These are phyloP conservation scores for Hetaerina americana DNA, from an alignment of 1,140 invertebrate genomes.

Conservation along the genomic window DNA sequence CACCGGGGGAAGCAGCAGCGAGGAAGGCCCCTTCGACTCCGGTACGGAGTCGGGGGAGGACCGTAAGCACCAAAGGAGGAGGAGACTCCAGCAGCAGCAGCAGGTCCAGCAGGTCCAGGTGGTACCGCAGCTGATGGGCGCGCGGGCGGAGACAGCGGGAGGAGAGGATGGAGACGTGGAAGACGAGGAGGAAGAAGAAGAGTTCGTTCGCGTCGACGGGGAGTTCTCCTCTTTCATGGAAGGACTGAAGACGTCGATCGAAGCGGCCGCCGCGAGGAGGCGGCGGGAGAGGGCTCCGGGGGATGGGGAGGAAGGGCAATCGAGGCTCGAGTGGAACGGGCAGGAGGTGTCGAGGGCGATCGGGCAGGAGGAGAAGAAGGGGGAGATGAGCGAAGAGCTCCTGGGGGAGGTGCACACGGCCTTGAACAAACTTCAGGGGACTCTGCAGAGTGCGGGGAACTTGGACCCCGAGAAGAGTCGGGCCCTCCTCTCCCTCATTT, in stretches of 20 bases:
- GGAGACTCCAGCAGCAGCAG: not conserved
- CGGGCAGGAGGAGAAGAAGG: constrained; percentile 19
- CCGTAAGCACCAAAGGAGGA: constrained; percentile 22
- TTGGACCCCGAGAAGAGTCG: constrained; percentile 39
- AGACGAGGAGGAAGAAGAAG: constrained; percentile 72
- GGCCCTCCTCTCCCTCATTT: constrained; percentile 57
- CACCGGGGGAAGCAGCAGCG: constrained; percentile 17
- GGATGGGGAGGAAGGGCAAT: constrained; percentile 21
- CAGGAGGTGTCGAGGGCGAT: not conserved
- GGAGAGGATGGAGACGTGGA: constrained; percentile 77
- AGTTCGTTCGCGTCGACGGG: constrained; percentile 69
- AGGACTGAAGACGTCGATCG: constrained; percentile 22
- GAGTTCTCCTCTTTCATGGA: constrained; percentile 25
- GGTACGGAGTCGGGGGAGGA: constrained; percentile 55
- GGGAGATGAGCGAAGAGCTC: constrained; percentile 32
- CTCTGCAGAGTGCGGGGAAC: constrained; percentile 43
- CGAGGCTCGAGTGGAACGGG: constrained; percentile 19
- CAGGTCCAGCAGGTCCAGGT: no score
- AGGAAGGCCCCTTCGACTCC: constrained; percentile 34
- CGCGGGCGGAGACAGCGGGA: constrained; percentile 90
- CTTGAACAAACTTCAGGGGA: constrained; percentile 53
- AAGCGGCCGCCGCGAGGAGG: constrained; percentile 20
- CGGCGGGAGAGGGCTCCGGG: constrained; percentile 23
- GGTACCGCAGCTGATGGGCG: no score
- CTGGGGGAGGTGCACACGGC: constrained; percentile 67